These are phyloP conservation scores for Teleiodes luculella DNA, from an alignment of 2,888 invertebrate genomes.

Conservation along the genomic window DNA sequence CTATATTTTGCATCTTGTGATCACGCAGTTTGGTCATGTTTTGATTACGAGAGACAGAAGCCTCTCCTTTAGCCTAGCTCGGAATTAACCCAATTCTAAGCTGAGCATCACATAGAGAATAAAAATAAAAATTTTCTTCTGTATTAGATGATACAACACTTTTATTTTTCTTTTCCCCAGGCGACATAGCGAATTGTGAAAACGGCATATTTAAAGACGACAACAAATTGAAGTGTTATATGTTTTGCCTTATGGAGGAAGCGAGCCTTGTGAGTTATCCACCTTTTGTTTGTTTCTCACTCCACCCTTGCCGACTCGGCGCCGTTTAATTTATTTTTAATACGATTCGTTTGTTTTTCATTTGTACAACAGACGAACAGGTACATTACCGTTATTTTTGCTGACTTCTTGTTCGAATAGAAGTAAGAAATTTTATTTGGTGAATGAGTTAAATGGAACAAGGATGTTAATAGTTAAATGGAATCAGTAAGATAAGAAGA, in stretches of 20 bases:
- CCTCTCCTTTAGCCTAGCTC: too few species aligned
- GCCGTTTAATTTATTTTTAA: slow-evolving; percentile 54
- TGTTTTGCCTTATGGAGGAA: slow-evolving; percentile 75
- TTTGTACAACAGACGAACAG: slow-evolving; percentile 24
- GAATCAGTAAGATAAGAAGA: too few species aligned
- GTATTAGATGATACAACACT: slow-evolving; percentile 60
- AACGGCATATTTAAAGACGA: slow-evolving; percentile 78
- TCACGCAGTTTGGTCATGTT: too few species aligned
- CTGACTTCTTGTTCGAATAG: too few species aligned
- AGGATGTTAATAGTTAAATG: too few species aligned
- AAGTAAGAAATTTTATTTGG: too few species aligned
- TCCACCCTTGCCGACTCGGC: slow-evolving; percentile 39
- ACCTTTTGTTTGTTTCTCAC: slow-evolving; percentile 54
- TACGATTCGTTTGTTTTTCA: slow-evolving; percentile 38
- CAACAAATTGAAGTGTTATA: slow-evolving; percentile 75
- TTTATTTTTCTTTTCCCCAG: slow-evolving; percentile 71
- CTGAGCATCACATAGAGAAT: too few species aligned
- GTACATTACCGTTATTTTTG: neutral
- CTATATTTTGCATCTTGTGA: too few species aligned
- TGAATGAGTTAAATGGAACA: too few species aligned
- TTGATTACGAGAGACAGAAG: too few species aligned
- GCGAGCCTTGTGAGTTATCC: slow-evolving; percentile 70
- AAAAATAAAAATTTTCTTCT: too few species aligned
- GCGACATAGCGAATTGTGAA: slow-evolving; percentile 76
- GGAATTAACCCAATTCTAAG: too few species aligned